These are phyloP conservation scores for Drosophila engyochracea DNA, from an alignment of 2,888 invertebrate species.

Conservation along the genomic window DNA sequence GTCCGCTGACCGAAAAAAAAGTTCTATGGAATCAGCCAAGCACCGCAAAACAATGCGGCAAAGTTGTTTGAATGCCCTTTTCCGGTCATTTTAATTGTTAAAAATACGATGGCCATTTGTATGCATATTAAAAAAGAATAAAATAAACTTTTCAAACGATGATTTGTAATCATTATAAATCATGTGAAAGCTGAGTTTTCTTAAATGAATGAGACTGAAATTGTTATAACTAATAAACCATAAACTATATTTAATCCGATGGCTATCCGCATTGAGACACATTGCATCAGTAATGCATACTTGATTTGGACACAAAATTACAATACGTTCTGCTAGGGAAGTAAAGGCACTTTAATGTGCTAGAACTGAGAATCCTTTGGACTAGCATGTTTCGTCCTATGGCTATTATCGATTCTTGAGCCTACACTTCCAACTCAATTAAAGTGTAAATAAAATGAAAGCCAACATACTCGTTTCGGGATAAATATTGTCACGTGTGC, in stretches of 20 bases:
- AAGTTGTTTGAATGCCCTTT: neutral
- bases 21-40: slow-evolving; percentile 6
- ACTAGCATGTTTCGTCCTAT: neutral
- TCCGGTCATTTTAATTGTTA: neutral
- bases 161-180: too few species aligned
- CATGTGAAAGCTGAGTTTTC: neutral
- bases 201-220: neutral
- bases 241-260: neutral
- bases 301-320: neutral
- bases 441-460: neutral
- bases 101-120: neutral
- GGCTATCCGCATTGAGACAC: neutral
- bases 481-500: neutral
- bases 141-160: neutral
- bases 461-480: neutral
- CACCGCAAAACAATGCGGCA: slow-evolving; percentile 22
- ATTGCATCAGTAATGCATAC: neutral
- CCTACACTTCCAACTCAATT: neutral
- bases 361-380: neutral
- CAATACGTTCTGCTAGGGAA: neutral
- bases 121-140: neutral
- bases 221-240: neutral
- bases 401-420: neutral
- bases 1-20: neutral
- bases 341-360: neutral